phyloP scores from a whole-genome alignment of 2,888 invertebrate species.

The Cerastoderma edule region DNA sequence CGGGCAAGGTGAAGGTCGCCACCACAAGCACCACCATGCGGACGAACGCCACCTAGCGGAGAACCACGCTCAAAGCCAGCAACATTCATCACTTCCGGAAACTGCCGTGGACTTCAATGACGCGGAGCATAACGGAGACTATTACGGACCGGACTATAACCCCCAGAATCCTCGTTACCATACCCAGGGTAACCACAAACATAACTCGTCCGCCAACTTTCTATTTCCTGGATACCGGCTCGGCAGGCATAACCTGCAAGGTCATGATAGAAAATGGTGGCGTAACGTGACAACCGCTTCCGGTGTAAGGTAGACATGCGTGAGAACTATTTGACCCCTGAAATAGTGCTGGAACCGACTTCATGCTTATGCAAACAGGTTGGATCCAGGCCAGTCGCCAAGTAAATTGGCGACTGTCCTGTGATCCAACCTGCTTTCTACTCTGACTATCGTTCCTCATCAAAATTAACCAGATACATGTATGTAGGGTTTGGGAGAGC shows the following conservation, averaged over 20 bases:
- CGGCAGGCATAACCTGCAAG: conserved; percentile 46
- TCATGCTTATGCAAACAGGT: too few species aligned
- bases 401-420: too few species aligned
- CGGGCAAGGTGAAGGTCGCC: conserved; percentile 1
- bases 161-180: conserved; percentile 39
- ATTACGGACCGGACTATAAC: conserved; percentile 50
- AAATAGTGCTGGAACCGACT: not conserved
- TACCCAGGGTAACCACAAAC: conserved; percentile 41
- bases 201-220: conserved; percentile 25
- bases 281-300: conserved; percentile 50
- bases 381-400: too few species aligned
- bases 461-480: too few species aligned
- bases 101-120: conserved; percentile 19
- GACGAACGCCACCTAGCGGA: not conserved
- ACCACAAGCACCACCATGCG: not conserved
- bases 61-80: conserved; percentile 4
- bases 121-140: conserved; percentile 33
- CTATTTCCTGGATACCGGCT: conserved; percentile 53
- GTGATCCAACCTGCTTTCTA: too few species aligned
- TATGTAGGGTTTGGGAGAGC: too few species aligned
- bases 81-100: not conserved
- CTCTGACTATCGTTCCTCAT: too few species aligned
- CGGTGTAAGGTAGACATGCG: conserved; percentile 1
- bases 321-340: not conserved
- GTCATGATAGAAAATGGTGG: conserved; percentile 56